A percentile compares a stretch with the other conserved stretches of the same genome.
Conservation (phyloP, 2,113 vertebrate species). For the Terrapene triunguis region DNA sequence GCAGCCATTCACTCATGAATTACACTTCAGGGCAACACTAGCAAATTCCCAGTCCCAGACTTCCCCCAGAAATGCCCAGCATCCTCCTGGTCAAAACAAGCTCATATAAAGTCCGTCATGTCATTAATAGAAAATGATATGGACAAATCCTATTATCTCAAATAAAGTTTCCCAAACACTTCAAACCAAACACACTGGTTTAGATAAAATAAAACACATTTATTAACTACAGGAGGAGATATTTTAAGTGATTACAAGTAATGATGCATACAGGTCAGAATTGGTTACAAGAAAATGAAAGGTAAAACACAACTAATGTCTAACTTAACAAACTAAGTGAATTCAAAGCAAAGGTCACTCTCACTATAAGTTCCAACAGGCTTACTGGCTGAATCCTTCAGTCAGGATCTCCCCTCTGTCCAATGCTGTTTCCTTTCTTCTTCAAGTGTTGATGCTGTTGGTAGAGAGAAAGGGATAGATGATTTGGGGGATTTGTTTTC, state of each 20-base stretch:
- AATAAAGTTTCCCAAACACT: background rate
- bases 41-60: background rate
- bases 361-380: background rate
- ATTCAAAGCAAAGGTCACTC: background rate
- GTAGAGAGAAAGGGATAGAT: background rate
- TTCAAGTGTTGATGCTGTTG: background rate
- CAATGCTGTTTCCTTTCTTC: background rate
- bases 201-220: background rate
- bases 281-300: background rate
- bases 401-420: background rate
- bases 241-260: background rate
- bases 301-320: background rate
- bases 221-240: background rate
- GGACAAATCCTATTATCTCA: background rate
- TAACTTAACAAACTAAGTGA: background rate
- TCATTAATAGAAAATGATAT: background rate
- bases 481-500: background rate
- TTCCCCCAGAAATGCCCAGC: background rate
- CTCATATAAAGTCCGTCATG: background rate
- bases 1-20: background rate
- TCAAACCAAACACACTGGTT: background rate
- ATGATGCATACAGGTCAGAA: background rate
- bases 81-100: background rate
- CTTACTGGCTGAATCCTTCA: background rate
- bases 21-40: background rate